These are phyloP conservation scores for Tetrax tetrax DNA, from an alignment of 2,113 vertebrate species.

Conservation along the genomic window DNA sequence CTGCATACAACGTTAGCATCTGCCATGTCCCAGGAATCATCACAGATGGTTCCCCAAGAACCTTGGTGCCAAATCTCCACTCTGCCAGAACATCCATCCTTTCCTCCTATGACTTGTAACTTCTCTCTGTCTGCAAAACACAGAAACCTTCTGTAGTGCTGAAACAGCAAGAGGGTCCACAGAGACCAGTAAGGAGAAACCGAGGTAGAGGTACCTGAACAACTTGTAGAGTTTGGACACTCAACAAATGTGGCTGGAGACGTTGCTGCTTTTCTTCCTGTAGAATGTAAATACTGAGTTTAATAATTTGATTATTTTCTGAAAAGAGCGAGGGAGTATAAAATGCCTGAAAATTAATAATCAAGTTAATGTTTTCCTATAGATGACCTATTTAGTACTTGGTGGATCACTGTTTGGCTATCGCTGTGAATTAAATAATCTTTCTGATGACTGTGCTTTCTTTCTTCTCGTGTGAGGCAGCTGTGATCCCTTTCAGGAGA, in stretches of 20 bases:
- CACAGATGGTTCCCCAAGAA: slow-evolving; percentile 63
- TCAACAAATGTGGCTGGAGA: not conserved
- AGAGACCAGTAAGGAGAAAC: not conserved
- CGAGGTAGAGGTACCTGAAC: slow-evolving; percentile 33
- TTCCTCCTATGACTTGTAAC: slow-evolving; percentile 43
- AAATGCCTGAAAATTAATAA: not conserved
- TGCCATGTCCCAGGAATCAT: slow-evolving; percentile 24
- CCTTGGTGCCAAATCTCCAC: slow-evolving; percentile 63
- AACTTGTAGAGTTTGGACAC: slow-evolving; percentile 57
- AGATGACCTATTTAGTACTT: not conserved
- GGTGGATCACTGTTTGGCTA: not conserved
- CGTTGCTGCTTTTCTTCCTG: not conserved
- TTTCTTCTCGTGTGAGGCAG: not conserved
- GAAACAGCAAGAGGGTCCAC: not conserved
- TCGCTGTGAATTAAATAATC: not conserved
- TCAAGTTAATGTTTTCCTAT: not conserved
- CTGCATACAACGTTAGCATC: slow-evolving; percentile 54
- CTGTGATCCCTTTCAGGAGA: not conserved
- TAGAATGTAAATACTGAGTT: slow-evolving; percentile 1
- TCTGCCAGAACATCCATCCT: slow-evolving; percentile 49
- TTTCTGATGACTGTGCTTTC: not conserved
- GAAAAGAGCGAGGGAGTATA: not conserved
- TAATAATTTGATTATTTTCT: not conserved
- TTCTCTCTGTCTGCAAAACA: slow-evolving; percentile 60
- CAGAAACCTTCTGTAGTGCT: not conserved